Percentiles rank a stretch among this genome's conserved stretches.
phyloP scores from a whole-genome alignment of 2,888 invertebrate species.

The Nephrocerus scutellatus region DNA sequence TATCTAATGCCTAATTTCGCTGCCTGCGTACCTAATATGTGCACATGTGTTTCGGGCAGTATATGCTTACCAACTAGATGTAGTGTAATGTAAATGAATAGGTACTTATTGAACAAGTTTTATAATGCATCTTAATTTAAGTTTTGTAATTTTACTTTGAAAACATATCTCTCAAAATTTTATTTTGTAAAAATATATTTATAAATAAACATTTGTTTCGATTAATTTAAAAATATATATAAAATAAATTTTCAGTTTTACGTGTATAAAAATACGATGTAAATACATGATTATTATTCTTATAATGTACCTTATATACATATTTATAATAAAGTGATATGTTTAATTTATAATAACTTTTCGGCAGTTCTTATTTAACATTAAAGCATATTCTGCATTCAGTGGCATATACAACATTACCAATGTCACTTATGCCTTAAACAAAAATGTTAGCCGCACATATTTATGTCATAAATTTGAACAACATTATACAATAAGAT shows the following conservation, averaged over 20 bases:
- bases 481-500: no score
- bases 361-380: no score
- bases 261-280: neutral
- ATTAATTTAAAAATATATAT: neutral
- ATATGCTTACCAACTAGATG: no score
- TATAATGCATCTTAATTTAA: conserved; percentile 5
- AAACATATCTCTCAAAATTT: neutral
- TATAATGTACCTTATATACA: neutral
- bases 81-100: no score
- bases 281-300: neutral
- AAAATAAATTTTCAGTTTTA: neutral
- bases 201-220: neutral
- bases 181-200: neutral
- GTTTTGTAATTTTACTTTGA: neutral
- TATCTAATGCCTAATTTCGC: no score
- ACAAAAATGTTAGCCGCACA: neutral
- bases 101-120: conserved; percentile 10
- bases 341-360: no score
- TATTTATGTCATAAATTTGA: no score
- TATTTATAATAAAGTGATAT: no score
- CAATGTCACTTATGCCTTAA: neutral
- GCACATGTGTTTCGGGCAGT: no score
- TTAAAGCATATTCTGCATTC: neutral
- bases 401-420: neutral
- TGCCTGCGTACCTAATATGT: no score